These are phyloP conservation scores for Pipra filicauda DNA, from an alignment of 2,113 vertebrate genomes.

Conservation along the genomic window DNA sequence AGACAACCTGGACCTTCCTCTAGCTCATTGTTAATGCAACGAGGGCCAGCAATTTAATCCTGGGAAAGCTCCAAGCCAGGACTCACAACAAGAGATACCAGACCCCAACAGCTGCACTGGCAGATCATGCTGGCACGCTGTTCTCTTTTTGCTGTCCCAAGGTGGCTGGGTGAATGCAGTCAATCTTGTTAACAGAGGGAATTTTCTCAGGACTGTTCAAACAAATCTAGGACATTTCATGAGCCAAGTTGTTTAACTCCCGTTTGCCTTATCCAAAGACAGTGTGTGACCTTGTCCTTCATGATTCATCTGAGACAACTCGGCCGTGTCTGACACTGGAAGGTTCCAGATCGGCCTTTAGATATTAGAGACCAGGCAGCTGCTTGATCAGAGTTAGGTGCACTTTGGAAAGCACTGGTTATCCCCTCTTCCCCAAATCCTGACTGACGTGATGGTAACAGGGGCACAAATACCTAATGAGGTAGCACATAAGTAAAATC, in stretches of 20 bases:
- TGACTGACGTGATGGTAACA: neutral
- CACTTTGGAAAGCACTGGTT: neutral
- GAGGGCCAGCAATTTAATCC: neutral
- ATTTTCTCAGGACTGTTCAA: neutral
- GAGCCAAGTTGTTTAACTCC: neutral
- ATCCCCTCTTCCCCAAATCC: neutral
- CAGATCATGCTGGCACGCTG: neutral
- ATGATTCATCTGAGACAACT: neutral
- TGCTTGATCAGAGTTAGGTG: neutral
- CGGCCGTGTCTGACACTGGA: accelerated
- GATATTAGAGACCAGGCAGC: neutral
- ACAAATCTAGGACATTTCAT: neutral
- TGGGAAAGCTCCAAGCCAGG: neutral
- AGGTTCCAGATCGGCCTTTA: neutral
- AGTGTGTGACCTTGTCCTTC: neutral
- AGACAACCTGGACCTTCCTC: neutral
- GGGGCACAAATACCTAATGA: neutral
- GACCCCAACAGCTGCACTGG: constrained; percentile 2
- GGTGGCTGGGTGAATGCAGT: neutral
- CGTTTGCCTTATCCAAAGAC: neutral
- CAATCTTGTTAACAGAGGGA: neutral
- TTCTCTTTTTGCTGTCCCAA: neutral
- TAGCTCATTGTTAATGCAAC: neutral
- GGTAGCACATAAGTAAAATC: neutral
- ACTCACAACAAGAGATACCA: neutral